These are phyloP conservation scores for Oophaga pumilio DNA, from an alignment of 2,113 vertebrate species.

Conservation along the genomic window DNA sequence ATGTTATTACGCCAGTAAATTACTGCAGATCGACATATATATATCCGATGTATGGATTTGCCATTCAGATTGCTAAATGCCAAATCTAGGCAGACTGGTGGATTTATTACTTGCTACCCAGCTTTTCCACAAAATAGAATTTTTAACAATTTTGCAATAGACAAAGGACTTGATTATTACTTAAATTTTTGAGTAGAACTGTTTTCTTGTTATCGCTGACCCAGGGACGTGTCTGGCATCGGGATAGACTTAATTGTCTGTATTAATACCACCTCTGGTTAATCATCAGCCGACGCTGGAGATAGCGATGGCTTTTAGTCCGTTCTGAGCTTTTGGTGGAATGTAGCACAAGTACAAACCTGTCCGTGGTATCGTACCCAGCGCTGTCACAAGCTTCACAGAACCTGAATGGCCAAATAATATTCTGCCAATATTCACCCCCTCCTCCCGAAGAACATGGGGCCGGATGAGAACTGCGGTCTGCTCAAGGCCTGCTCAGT, in stretches of 20 bases:
- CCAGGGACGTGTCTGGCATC: not conserved
- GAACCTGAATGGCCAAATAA: conserved; percentile 26
- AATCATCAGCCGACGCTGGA: conserved; percentile 40
- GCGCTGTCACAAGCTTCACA: conserved; percentile 55
- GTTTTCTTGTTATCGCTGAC: no score
- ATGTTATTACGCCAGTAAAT: no score
- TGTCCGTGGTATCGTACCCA: conserved; percentile 53
- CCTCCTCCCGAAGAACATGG: conserved; percentile 53
- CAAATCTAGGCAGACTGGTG: not conserved
- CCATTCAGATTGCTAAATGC: not conserved
- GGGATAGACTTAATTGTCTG: not conserved
- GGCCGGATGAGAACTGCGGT: conserved; percentile 35
- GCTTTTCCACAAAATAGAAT: not conserved
- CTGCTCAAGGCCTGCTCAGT: conserved; percentile 10
- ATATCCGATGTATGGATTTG: no score
- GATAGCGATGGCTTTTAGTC: conserved; percentile 54
- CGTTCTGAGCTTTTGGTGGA: conserved; percentile 56
- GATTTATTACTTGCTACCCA: not conserved
- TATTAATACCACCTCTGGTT: conserved; percentile 19
- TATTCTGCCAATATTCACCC: conserved; percentile 35
- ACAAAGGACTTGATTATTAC: no score
- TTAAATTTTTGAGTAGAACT: no score
- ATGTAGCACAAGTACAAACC: conserved; percentile 58
- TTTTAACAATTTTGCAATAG: no score
- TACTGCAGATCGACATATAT: no score